A percentile compares a stretch with the other conserved stretches of the same genome.
Evolutionary conservation across 2,113 vertebrate species (phyloP).

Genomic region (Puma concolor): DNA sequence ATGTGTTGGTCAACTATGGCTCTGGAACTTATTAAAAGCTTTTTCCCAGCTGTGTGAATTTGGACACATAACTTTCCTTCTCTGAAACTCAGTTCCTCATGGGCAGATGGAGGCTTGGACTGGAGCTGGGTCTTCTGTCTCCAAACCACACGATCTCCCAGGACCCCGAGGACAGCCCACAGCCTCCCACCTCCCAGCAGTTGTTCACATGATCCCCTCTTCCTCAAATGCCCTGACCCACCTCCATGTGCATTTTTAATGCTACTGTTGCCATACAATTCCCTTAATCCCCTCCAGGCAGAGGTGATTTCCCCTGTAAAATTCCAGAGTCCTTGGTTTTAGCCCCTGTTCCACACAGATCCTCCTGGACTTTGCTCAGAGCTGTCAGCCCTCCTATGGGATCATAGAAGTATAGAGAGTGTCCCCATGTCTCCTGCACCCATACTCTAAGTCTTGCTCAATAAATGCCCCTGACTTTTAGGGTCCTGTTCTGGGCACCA

Average conservation of each 20-base stretch:
- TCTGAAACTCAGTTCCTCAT: not conserved
- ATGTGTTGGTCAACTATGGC: not conserved
- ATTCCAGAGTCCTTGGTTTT: not conserved
- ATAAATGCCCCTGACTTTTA: not conserved
- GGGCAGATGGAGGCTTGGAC: not conserved
- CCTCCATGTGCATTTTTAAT: not conserved
- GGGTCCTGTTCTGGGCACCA: not conserved
- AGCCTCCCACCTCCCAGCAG: not conserved
- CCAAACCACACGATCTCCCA: not conserved
- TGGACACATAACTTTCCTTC: not conserved
- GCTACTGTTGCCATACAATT: not conserved
- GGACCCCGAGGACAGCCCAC: not conserved
- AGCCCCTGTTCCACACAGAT: not conserved
- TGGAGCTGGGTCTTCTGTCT: not conserved
- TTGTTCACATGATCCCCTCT: not conserved
- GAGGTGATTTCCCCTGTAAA: not conserved
- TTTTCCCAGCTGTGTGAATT: not conserved
- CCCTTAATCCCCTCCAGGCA: not conserved
- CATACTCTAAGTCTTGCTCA: not conserved
- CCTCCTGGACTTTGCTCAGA: not conserved
- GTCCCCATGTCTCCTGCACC: not conserved
- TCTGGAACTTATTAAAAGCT: not conserved
- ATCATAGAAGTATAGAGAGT: not conserved
- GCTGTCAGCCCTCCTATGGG: not conserved
- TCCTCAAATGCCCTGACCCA: not conserved